These are phyloP conservation scores for Fragum sueziense DNA, from an alignment of 2,888 invertebrate genomes.

Conservation along the genomic window DNA sequence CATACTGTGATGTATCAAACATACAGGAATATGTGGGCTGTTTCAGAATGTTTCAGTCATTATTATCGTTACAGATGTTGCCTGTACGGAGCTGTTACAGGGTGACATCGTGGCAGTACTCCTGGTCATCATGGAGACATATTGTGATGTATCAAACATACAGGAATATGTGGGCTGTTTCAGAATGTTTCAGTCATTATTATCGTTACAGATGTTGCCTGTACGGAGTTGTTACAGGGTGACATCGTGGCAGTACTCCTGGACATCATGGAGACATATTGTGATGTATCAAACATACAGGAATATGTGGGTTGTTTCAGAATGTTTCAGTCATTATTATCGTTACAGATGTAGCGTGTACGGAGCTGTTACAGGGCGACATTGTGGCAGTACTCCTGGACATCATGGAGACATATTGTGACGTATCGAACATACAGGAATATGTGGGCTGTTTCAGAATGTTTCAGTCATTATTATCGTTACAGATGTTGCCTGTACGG, in stretches of 20 bases:
- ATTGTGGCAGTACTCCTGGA: constrained; percentile 28
- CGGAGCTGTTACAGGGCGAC: constrained; percentile 36
- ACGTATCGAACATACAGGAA: constrained; percentile 63
- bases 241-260: constrained; percentile 32
- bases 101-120: constrained; percentile 29
- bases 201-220: constrained; percentile 37
- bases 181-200: background rate
- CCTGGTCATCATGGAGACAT: constrained; percentile 56
- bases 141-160: constrained; percentile 55
- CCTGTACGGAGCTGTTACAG: constrained; percentile 39
- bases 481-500: constrained; percentile 48
- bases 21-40: constrained; percentile 68
- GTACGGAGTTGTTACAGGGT: constrained; percentile 33
- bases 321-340: background rate
- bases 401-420: constrained; percentile 58
- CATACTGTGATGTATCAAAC: constrained; percentile 46
- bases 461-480: background rate
- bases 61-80: constrained; percentile 31
- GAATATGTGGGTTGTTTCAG: constrained; percentile 74
- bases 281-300: constrained; percentile 57
- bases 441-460: too few relatives aligned
- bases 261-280: constrained; percentile 57
- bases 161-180: constrained; percentile 72
- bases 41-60: constrained; percentile 25
- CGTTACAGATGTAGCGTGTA: constrained; percentile 42